Base-by-base conservation (phyloP, 2,888 invertebrate species). In the Coleophora flavipennella region DNA sequence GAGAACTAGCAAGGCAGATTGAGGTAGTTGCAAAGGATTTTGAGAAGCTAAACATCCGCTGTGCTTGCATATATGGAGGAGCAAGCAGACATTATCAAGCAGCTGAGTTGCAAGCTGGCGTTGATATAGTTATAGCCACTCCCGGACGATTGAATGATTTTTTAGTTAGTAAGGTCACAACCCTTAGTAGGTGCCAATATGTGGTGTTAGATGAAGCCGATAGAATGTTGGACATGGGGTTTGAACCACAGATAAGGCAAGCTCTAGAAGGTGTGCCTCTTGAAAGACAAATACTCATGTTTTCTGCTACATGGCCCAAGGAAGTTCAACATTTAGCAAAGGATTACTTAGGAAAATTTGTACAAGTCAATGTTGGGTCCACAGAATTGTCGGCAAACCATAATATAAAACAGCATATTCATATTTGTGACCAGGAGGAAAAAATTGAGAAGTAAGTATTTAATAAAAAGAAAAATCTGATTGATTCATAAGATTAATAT, bases 291-390 rank as follows among this genome's bases (percentile, higher is more conserved):
- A 96, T 95, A 13, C 85, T 97, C 33, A 99, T 99, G 98, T 98
- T 96, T 92, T 96, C 96, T 45, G 98, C 98, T 0, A 99, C 98
- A 0, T 99, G 98, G 98, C 97, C 97, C 0, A 95, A 94, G 61
- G 97, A 98, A 83, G 97, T 98, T 1, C 88, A 92, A 51, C 88
- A 90, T 51, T 81, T 99, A 46, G 98, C 98, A 4, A 91, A 92
- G 55, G 97, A 98, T 63, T 99, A 96, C 70, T 87, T 98, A 20
- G 89, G 89, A 38, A 91, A 95, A 55, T 96, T 94, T 70, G 89
- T 95, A 27, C 97, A 97, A 80, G 88, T 98, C 20, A 98, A 97
- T 74, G 93, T 98, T 57, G 97, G 97, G 34, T 94, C 95, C 0
- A 86, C 95, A 43, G 91, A 93, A 51, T 79, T 96, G 12, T 90